phyloP scores from a whole-genome alignment of 2,797 vertebrate genomes.

The Pelochelys cantorii region DNA sequence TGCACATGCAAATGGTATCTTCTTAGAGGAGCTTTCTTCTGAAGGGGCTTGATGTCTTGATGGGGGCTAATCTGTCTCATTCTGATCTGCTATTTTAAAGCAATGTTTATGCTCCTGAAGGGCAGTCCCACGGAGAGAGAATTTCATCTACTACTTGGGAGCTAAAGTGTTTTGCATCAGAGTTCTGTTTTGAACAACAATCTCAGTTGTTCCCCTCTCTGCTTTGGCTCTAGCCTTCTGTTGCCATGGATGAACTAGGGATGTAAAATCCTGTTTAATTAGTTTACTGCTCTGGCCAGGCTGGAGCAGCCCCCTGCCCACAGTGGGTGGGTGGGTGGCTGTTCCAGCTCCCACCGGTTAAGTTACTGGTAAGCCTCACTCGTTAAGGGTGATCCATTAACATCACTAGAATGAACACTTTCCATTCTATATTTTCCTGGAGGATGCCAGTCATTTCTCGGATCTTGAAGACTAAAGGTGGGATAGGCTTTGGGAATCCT shows the following conservation, averaged over 20 bases:
- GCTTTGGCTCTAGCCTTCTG: too few species aligned
- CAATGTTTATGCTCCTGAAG: background rate
- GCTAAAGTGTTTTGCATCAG: background rate
- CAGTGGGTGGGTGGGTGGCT: too few species aligned
- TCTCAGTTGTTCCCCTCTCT: too few species aligned
- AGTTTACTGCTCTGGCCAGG: too few species aligned
- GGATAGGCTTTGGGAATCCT: background rate
- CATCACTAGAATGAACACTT: background rate
- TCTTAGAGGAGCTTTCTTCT: background rate
- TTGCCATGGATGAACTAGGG: too few species aligned
- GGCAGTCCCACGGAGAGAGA: background rate
- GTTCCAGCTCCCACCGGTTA: too few species aligned
- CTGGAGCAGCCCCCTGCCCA: too few species aligned
- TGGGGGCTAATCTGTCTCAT: background rate
- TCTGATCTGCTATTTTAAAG: background rate
- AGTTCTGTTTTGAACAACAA: background rate
- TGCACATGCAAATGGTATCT: background rate
- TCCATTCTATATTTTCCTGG: background rate
- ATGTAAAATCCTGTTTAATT: too few species aligned
- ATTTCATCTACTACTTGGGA: background rate
- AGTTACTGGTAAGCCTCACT: too few species aligned
- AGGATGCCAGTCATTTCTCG: background rate
- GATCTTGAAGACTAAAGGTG: background rate
- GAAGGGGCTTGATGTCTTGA: background rate
- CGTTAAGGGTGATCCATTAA: too few species aligned